Percentiles rank a stretch among this genome's conserved stretches.
Conservation (phyloP, 2,797 vertebrate species). For the Falco novaeseelandiae region DNA sequence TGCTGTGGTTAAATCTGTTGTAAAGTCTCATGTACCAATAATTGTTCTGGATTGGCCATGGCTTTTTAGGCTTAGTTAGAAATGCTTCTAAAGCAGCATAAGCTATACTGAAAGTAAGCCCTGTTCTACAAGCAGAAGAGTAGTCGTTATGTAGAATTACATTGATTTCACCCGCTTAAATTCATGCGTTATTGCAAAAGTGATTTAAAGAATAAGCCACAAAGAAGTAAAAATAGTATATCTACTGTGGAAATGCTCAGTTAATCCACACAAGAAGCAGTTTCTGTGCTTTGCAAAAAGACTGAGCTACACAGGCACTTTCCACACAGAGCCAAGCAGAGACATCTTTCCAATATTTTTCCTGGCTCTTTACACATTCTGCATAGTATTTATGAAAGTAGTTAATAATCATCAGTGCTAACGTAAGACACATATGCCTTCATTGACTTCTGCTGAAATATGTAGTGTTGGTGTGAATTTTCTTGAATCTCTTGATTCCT, state of each 20-base stretch:
- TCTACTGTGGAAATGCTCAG: not conserved
- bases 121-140: not conserved
- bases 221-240: not conserved
- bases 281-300: not conserved
- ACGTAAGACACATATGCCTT: not conserved
- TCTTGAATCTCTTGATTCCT: not conserved
- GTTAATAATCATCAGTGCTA: not conserved
- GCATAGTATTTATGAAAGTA: not conserved
- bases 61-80: not conserved
- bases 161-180: not conserved
- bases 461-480: not conserved
- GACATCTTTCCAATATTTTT: slow-evolving; percentile 18
- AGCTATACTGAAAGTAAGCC: not conserved
- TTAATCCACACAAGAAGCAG: not conserved
- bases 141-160: not conserved
- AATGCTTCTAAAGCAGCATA: not conserved
- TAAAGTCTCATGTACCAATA: not conserved
- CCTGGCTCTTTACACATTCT: slow-evolving; percentile 12
- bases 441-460: not conserved
- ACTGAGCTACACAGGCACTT: not conserved
- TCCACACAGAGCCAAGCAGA: not conserved
- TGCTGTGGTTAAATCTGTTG: not conserved
- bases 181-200: not conserved
- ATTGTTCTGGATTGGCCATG: not conserved
- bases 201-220: not conserved